phyloP scores from a whole-genome alignment of 2,797 vertebrate genomes.

The Falco rusticolus region DNA sequence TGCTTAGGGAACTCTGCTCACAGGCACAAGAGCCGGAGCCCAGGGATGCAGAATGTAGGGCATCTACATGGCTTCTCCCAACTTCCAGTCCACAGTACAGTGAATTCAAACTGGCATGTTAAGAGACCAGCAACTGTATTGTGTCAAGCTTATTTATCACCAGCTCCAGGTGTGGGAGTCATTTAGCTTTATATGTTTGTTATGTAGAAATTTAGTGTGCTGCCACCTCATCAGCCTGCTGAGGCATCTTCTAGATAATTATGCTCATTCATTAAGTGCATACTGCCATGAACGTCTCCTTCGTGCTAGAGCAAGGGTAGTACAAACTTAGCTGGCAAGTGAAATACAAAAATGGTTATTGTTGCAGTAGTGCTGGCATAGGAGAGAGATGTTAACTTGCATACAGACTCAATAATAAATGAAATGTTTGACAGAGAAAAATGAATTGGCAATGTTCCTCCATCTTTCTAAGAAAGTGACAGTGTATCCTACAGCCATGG shows the following conservation, averaged over 20 bases:
- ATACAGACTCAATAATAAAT: conserved; percentile 75
- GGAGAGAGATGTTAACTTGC: conserved; percentile 72
- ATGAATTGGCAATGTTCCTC: conserved; percentile 67
- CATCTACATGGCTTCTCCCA: background rate
- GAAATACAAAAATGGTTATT: conserved; percentile 52
- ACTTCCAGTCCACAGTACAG: background rate
- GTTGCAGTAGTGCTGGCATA: conserved; percentile 43
- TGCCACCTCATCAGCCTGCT: conserved; percentile 53
- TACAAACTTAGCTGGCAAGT: conserved; percentile 58
- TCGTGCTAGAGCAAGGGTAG: conserved; percentile 56
- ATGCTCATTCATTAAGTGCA: conserved; percentile 63
- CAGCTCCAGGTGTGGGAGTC: conserved; percentile 19
- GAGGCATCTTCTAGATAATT: conserved; percentile 73
- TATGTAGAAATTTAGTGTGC: conserved; percentile 36
- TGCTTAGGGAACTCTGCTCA: background rate
- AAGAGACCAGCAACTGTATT: background rate
- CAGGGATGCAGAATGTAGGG: background rate
- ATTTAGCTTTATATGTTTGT: conserved; percentile 33
- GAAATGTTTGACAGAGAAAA: conserved; percentile 77
- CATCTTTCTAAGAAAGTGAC: conserved; percentile 76
- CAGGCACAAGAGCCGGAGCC: fast-evolving
- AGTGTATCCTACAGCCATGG: conserved; percentile 39
- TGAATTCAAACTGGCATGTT: background rate
- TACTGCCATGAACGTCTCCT: background rate
- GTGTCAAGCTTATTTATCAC: conserved; percentile 3